Evolutionary conservation across 2,113 vertebrate species (phyloP).

Genomic region (Corydoras sp.): DNA sequence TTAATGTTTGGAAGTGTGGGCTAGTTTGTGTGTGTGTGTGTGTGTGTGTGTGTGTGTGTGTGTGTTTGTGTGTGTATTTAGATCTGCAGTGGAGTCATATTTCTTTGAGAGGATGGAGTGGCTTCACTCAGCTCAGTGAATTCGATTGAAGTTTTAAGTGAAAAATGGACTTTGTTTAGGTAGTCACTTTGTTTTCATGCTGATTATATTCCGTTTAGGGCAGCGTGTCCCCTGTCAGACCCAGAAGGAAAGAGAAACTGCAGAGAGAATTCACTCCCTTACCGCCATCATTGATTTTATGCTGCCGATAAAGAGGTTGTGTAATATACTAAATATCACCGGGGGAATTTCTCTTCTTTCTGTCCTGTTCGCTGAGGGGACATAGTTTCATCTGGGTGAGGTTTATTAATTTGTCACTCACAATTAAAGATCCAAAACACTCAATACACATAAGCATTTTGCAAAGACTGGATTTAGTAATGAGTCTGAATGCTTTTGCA

Average conservation of each 20-base stretch:
- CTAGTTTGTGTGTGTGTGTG: not conserved
- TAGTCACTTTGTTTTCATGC: slow-evolving; percentile 81
- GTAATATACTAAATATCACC: not conserved
- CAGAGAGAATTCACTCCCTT: slow-evolving; percentile 63
- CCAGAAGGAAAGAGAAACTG: slow-evolving; percentile 71
- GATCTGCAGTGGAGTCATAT: slow-evolving; percentile 20
- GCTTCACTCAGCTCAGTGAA: slow-evolving; percentile 50
- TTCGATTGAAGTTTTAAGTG: slow-evolving; percentile 71
- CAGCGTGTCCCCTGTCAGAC: slow-evolving; percentile 61
- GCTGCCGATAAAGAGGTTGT: slow-evolving; percentile 58
- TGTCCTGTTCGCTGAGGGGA: too few relatives aligned
- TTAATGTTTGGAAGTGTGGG: not conserved
- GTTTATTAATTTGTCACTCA: too few relatives aligned
- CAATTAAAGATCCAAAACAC: too few relatives aligned
- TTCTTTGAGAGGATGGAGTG: slow-evolving; percentile 35
- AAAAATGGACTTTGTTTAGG: slow-evolving; percentile 78
- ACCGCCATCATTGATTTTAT: slow-evolving; percentile 66
- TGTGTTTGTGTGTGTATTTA: slow-evolving; percentile 13
- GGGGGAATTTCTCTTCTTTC: too few relatives aligned
- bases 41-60: slow-evolving; percentile 20
- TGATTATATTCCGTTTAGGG: slow-evolving; percentile 70
- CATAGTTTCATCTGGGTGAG: too few relatives aligned
- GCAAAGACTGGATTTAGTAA: too few relatives aligned
- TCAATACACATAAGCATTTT: too few relatives aligned
- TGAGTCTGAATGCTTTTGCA: not conserved